Evolutionary conservation across 2,797 vertebrate genomes (phyloP), one percentile per base, ranked within the genome.

Genomic region (Girardinus metallicus): DNA sequence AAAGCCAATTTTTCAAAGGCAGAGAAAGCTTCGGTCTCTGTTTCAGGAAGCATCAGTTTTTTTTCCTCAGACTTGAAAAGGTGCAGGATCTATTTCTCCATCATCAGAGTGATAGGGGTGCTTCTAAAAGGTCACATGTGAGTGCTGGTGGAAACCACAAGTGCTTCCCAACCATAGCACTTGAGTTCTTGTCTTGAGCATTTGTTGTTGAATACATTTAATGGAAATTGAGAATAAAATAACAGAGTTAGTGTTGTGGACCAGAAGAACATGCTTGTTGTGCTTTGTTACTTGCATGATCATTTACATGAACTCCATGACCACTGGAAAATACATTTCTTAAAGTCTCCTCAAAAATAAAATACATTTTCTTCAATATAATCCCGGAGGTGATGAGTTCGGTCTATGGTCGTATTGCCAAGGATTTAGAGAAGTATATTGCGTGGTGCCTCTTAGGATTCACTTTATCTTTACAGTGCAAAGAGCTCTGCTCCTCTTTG

Each of bases 1-100:
- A 96, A 96, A 96, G 96, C 92, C 94, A 94, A 95, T 95, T 96
- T 95, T 97, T 96, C 96, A 96, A 96, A 96, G 96, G 96, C 93
- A 95, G 95, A 95, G 95, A 96, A 95, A 96, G 95, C 96, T 94
- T 94, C 88, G 87, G 94, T 95, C 95, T 96, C 94, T 95, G 93
- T 95, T 95, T 95, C 95, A 95, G 95, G 96, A 96, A 96, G 95
- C 91, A 82, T 92, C 86, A 80, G 93, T 93, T 93, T 94, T 95
- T 70, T 94, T 93, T 94, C 55, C 44, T 93, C 89, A 86, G 91
- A 96, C 96, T 96, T 96, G 95, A 96, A 96, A 96, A 96, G 96
- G 94, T 95, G 94, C 95, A 94, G 95, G 92, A 95, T 95, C 93
- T 95, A 94, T 95, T 95, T 94, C 93, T 95, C 94, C 92, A 94